These are phyloP conservation scores for Nebria ingens DNA, from an alignment of 1,140 invertebrate species.

Conservation along the genomic window DNA sequence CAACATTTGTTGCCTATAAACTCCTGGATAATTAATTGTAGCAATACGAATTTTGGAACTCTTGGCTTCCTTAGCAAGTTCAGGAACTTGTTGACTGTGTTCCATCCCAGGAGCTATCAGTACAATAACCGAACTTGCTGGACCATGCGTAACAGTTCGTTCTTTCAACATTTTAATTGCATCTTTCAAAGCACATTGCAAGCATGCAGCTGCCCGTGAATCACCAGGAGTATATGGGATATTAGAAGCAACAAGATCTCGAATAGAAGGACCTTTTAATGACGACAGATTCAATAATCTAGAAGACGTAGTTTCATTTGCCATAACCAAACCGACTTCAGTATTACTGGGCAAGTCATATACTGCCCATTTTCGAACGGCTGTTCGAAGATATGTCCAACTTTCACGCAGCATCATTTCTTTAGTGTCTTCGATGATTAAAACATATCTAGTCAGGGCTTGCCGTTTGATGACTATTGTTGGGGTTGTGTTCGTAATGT, in stretches of 20 bases:
- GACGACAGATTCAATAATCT: constrained; percentile 24
- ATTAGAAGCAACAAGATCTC: constrained; percentile 38
- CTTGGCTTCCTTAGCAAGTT: constrained; percentile 28
- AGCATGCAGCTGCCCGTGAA: constrained; percentile 35
- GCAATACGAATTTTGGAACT: constrained; percentile 34
- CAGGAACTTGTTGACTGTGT: constrained; percentile 24
- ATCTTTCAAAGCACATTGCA: constrained; percentile 39
- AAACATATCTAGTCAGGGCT: constrained; percentile 39
- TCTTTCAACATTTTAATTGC: constrained; percentile 41
- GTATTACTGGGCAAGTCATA: constrained; percentile 40
- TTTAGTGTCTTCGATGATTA: constrained; percentile 43
- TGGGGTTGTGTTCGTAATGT: constrained; percentile 30
- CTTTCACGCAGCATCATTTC: constrained; percentile 45
- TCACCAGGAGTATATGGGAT: constrained; percentile 41
- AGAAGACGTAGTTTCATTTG: constrained; percentile 32
- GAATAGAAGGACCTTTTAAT: constrained; percentile 25
- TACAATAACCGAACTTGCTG: constrained; percentile 43
- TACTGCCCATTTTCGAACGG: constrained; percentile 44
- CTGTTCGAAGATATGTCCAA: constrained; percentile 45
- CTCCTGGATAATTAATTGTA: constrained; percentile 39
- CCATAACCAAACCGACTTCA: constrained; percentile 38
- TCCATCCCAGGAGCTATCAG: constrained; percentile 40
- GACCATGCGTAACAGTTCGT: constrained; percentile 29
- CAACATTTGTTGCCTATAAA: constrained; percentile 30
- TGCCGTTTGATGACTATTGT: constrained; percentile 38